Evolutionary conservation across 2,888 invertebrate genomes (phyloP).

Genomic region (Xestia ashworthii): DNA sequence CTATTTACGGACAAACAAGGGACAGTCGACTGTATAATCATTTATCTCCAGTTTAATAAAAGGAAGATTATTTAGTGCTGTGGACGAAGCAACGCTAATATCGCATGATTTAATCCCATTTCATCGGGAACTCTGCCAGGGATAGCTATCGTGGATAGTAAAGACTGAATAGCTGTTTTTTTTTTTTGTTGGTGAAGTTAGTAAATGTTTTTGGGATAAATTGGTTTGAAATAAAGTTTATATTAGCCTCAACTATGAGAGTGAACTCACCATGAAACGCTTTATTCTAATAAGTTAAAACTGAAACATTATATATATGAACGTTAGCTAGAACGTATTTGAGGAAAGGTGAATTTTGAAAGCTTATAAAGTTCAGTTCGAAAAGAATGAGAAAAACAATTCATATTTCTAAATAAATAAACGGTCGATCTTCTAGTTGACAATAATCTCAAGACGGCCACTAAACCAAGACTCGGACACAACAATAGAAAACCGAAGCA

Average conservation of each 20-base stretch:
- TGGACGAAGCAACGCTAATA: conserved; percentile 84
- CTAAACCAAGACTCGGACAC: conserved; percentile 73
- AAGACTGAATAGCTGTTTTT: conserved; percentile 58
- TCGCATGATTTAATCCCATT: conserved; percentile 90
- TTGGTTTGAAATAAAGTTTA: background rate
- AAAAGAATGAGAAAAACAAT: conserved; percentile 6
- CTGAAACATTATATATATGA: background rate
- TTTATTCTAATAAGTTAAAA: background rate
- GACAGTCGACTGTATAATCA: conserved; percentile 88
- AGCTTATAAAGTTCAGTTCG: background rate
- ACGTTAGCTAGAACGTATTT: no score
- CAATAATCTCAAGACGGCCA: conserved; percentile 75
- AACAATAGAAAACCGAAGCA: conserved; percentile 84
- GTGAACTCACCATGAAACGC: background rate
- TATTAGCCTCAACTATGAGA: background rate
- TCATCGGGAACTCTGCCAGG: conserved; percentile 87
- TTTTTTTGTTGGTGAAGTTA: conserved; percentile 8
- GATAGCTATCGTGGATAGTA: conserved; percentile 55
- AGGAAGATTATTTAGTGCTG: conserved; percentile 90
- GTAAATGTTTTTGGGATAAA: conserved; percentile 33
- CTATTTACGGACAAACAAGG: conserved; percentile 79
- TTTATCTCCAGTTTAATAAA: conserved; percentile 91
- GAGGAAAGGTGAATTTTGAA: background rate
- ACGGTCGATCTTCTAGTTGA: conserved; percentile 58
- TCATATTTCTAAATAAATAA: conserved; percentile 43